Evolutionary conservation across 1,140 invertebrate species (phyloP), one percentile per base, ranked within the genome.

Genomic region (Lepidurus packardi): DNA sequence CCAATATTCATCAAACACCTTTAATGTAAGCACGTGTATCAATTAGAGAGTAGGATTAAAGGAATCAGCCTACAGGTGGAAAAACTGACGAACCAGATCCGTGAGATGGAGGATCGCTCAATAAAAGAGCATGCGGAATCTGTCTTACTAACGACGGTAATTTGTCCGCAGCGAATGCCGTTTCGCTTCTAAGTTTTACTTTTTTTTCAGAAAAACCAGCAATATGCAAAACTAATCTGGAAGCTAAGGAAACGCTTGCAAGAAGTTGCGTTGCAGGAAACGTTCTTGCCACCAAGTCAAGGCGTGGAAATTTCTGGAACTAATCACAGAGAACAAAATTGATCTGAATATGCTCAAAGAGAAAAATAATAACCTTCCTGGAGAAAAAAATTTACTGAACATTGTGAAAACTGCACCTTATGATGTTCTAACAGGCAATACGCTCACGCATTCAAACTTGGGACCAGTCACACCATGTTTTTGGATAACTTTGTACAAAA

Each of bases 401-500:
- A n/a, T n/a, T 21, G 53, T 65, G 53, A 21, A 7, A 21, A 65
- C 6, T 65, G 8, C 21, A 65, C 53, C 1, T 21, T 65, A 1
- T 13, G 21, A 65, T 16, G 9, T 13, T 65, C 16, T 65, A 21
- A 16, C 7, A 65, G 7, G 53, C 16, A 65, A 65, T 65, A 65
- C 5, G 53, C 53, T 65, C 53, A 65, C 53, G 8, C 21, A 1
- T 13, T 65, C 21, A 16, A 11, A n/a, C 16, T 65, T 65, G 53
- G 13, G 53, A 65, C n/a, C 53, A 65, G 53, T 65, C 16, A 65
- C 10, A 47, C 45, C 53, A 65, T 65, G 53, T 65, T 65, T 65
- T 47, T 65, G 6, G 16, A n/a, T 16, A 11, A 9, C 53, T 65
- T 65, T 65, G 53, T 65, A 65, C 53, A 65, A 65, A 65, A 65